Evolutionary conservation across 2,888 invertebrate genomes (phyloP).

Genomic region (Acanthacorydalis orientalis): DNA sequence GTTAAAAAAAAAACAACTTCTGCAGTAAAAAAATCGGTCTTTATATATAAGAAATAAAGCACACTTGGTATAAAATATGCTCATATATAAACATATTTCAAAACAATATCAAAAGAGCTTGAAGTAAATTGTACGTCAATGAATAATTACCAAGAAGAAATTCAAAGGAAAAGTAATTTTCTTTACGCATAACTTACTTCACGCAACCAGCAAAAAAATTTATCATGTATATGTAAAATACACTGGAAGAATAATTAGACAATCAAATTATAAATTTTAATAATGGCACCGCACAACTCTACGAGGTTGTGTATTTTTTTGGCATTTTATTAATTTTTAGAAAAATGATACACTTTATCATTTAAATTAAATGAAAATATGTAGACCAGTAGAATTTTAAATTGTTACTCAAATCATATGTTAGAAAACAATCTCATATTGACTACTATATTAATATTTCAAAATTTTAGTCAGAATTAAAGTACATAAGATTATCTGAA

Average conservation of each 20-base stretch:
- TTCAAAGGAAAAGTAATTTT: background rate
- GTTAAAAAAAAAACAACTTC: no score
- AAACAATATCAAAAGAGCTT: conserved; percentile 6
- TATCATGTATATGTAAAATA: background rate
- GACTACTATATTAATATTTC: no score
- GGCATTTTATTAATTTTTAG: background rate
- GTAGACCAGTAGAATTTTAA: background rate
- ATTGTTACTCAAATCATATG: background rate
- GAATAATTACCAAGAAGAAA: background rate
- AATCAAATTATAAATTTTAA: background rate
- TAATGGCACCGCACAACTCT: background rate
- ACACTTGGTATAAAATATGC: conserved; percentile 29
- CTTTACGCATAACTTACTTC: background rate
- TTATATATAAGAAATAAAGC: conserved; percentile 29
- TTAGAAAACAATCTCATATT: no score
- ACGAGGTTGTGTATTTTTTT: background rate
- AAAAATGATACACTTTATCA: background rate
- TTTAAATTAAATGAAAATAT: background rate
- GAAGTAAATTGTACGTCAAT: background rate
- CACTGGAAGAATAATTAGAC: background rate
- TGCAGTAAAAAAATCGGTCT: conserved; percentile 26
- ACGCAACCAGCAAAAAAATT: background rate
- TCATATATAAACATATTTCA: conserved; percentile 16
- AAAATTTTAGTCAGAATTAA: no score
- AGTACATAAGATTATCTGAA: no score